These are phyloP conservation scores for Smittia sp. DNA, from an alignment of 2,888 invertebrate species.

Conservation along the genomic window DNA sequence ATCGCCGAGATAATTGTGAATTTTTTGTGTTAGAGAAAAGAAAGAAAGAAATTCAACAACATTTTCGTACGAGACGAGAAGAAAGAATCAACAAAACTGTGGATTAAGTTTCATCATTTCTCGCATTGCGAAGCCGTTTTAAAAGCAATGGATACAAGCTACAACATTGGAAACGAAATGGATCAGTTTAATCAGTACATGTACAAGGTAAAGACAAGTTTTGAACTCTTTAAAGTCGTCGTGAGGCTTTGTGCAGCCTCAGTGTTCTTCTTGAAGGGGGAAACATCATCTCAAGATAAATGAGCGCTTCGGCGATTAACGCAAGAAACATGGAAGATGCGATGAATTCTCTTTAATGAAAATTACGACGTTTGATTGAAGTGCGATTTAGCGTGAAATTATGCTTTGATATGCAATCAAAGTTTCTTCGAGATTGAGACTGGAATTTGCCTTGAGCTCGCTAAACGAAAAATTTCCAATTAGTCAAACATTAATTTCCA, in stretches of 20 bases:
- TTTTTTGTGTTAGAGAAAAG: neutral
- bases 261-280: neutral
- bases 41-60: neutral
- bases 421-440: neutral
- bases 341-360: constrained; percentile 2
- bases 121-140: neutral
- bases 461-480: neutral
- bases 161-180: constrained; percentile 39
- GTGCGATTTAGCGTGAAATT: constrained; percentile 21
- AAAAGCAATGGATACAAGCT: constrained; percentile 38
- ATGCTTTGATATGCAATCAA: constrained; percentile 29
- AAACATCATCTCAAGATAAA: neutral
- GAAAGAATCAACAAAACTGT: constrained; percentile 1
- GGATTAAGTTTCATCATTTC: constrained; percentile 28
- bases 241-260: too few species aligned
- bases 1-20: constrained; percentile 14
- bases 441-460: neutral
- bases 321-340: neutral
- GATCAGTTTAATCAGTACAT: constrained; percentile 40
- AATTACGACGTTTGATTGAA: constrained; percentile 1
- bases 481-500: neutral
- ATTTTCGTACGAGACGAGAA: neutral
- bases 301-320: neutral
- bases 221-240: too few species aligned
- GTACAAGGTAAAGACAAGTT: constrained; percentile 27